Percentiles rank a stretch among this genome's conserved stretches.
These are phyloP conservation scores for Drosophila ezoana DNA, from an alignment of 2,888 invertebrate species.

Conservation along the genomic window DNA sequence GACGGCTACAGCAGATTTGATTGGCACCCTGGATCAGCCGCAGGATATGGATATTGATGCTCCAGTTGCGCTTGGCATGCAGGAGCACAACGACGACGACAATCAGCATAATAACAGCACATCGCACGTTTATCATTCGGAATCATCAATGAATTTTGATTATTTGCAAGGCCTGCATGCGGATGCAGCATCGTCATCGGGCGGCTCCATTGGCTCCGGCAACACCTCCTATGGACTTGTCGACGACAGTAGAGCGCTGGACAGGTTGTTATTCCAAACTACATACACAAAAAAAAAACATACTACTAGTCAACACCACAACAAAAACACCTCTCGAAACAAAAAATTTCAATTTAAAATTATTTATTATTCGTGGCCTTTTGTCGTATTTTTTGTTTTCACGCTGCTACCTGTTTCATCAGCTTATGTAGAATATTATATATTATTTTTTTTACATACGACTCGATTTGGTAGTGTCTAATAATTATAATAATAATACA, in stretches of 20 bases:
- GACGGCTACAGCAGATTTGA: conserved; percentile 22
- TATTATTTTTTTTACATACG: conserved; percentile 11
- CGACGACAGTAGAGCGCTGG: conserved; percentile 83
- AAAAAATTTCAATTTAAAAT: conserved; percentile 4
- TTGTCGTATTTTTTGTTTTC: conserved; percentile 38
- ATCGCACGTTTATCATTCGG: conserved; percentile 73
- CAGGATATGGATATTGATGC: conserved; percentile 85
- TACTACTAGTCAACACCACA: conserved; percentile 31
- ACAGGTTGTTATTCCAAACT: conserved; percentile 83
- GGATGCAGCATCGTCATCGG: conserved; percentile 55
- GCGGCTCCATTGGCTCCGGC: conserved; percentile 32
- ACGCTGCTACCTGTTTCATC: conserved; percentile 41
- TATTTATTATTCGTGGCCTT: conserved; percentile 32
- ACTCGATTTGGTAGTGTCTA: conserved; percentile 29
- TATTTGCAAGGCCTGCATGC: conserved; percentile 81
- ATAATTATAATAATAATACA: conserved; percentile 33
- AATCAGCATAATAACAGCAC: conserved; percentile 58
- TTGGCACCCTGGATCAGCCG: conserved; percentile 71
- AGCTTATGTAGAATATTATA: conserved; percentile 32
- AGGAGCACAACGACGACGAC: conserved; percentile 66
- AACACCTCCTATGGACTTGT: conserved; percentile 73
- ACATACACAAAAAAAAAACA: conserved; percentile 34
- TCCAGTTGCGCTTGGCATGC: conserved; percentile 78
- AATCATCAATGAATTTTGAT: conserved; percentile 84
- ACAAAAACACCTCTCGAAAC: conserved; percentile 14